These are phyloP conservation scores for Leucophora obtusa DNA, from an alignment of 2,888 invertebrate species.

Conservation along the genomic window DNA sequence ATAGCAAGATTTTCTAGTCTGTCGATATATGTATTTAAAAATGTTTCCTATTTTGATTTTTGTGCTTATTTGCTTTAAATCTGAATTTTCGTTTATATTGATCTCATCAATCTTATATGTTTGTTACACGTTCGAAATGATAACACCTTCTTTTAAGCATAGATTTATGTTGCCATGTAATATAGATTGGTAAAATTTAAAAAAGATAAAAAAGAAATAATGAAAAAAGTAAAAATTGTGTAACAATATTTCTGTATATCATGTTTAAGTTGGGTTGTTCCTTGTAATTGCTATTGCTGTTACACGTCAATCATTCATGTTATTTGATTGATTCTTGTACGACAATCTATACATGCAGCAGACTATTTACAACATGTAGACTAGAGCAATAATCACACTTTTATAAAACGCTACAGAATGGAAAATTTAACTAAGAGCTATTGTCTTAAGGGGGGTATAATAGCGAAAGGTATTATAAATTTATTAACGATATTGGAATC, in stretches of 20 bases:
- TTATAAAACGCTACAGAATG: background rate
- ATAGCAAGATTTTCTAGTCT: too few relatives aligned
- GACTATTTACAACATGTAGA: slow-evolving; percentile 28
- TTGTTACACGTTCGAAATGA: background rate
- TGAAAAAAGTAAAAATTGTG: slow-evolving; percentile 8
- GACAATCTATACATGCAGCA: slow-evolving; percentile 24
- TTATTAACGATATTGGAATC: too few relatives aligned
- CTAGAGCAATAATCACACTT: slow-evolving; percentile 24
- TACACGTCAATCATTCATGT: slow-evolving; percentile 53
- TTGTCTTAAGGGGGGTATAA: too few relatives aligned
- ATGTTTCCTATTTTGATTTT: too few relatives aligned
- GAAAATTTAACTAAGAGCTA: too few relatives aligned
- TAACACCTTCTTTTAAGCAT: background rate
- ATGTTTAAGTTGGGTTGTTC: slow-evolving; percentile 12
- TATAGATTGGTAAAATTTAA: slow-evolving; percentile 25
- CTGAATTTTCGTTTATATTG: slow-evolving; percentile 8
- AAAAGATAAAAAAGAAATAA: background rate
- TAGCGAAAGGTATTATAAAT: too few relatives aligned
- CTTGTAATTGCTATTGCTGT: slow-evolving; percentile 53
- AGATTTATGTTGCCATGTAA: background rate
- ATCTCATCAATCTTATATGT: slow-evolving; percentile 47
- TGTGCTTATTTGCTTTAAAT: background rate
- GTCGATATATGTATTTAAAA: too few relatives aligned
- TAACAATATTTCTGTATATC: background rate
- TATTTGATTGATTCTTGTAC: slow-evolving; percentile 51